Percentiles rank a stretch among this genome's conserved stretches.
phyloP scores from a whole-genome alignment of 2,113 vertebrate species.

The Hucho hucho region DNA sequence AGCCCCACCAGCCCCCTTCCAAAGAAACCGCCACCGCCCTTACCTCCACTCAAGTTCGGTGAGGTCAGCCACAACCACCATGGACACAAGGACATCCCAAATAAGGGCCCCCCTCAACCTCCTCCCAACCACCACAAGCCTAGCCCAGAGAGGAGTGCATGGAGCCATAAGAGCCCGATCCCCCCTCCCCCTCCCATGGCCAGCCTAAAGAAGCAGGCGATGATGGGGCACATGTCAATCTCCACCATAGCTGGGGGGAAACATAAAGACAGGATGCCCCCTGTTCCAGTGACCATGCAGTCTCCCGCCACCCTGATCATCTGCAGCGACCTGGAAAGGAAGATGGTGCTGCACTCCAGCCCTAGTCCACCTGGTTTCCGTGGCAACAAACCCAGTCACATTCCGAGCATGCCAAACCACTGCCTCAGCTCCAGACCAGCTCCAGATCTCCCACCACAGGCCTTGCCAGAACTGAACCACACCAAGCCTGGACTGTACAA shows the following conservation, averaged over 20 bases:
- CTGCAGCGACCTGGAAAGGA: conserved; percentile 56
- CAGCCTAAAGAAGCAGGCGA: conserved; percentile 23
- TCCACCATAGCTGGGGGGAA: conserved; percentile 1
- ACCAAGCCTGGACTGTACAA: not conserved
- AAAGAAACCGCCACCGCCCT: conserved; percentile 53
- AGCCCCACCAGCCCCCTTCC: conserved; percentile 49
- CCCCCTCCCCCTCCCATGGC: conserved; percentile 29
- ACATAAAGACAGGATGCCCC: conserved; percentile 33
- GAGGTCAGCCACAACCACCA: conserved; percentile 28
- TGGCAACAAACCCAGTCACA: not conserved
- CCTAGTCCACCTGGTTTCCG: not conserved
- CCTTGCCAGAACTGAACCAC: not conserved
- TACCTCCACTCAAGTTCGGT: conserved; percentile 14
- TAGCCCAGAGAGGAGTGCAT: not conserved
- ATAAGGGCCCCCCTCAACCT: conserved; percentile 52
- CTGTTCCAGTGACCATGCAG: not conserved
- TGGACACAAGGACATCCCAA: conserved; percentile 24
- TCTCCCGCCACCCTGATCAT: conserved; percentile 57
- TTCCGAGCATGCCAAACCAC: not conserved
- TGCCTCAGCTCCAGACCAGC: not conserved
- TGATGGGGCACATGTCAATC: not conserved
- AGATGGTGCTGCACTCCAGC: conserved; percentile 17
- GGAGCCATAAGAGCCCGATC: not conserved
- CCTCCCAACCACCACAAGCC: conserved; percentile 38
- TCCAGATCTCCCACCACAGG: not conserved